Base-by-base conservation (phyloP, 2,888 invertebrate genomes). In the Tromatobia lineatoria region DNA sequence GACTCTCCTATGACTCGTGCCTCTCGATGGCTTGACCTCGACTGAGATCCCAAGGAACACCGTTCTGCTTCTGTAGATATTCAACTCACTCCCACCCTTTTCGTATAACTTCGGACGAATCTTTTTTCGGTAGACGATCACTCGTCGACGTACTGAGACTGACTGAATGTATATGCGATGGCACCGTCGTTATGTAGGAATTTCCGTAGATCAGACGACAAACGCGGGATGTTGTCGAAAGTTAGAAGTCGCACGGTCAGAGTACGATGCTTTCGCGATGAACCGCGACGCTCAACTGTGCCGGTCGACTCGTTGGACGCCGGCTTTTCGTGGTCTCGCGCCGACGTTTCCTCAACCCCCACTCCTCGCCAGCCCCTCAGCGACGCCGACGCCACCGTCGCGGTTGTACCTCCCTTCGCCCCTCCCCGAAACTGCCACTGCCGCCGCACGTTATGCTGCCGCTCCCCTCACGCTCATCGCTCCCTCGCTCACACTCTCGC, bases 261-360 rank as follows among this genome's bases (percentile, higher is more conserved):
- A 34, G 7, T 18, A 88, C 90, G 89, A 90, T 87, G 87, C 83
- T 90, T 87, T 88, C 90, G 90, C 90, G 88, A 88, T 88, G 91
- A 88, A 88, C 88, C 88, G 89, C 89, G 88, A 90, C 91, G 91
- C 90, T 90, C 90, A 90, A 92, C 92, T 92, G 92, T 91, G 90
- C 87, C 90, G 90, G 88, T 89, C 91, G 89, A 88, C 90, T 87
- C 90, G 91, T 87, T 89, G 91, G 89, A 88, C 90, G 91, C 89
- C 90, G 89, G 89, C 89, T 88, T 89, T 88, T 88, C 88, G 89
- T 89, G 88, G 89, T 89, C 90, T 87, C 87, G 88, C 90, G 88
- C 87, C 89, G 90, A 89, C 91, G 90, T 86, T 88, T 80, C 86
- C 86, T 34, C 74, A 2, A 23, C 77, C 20, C 47, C 54, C 61